phyloP scores from a whole-genome alignment of 2,797 vertebrate species.

The Sus cebifrons region DNA sequence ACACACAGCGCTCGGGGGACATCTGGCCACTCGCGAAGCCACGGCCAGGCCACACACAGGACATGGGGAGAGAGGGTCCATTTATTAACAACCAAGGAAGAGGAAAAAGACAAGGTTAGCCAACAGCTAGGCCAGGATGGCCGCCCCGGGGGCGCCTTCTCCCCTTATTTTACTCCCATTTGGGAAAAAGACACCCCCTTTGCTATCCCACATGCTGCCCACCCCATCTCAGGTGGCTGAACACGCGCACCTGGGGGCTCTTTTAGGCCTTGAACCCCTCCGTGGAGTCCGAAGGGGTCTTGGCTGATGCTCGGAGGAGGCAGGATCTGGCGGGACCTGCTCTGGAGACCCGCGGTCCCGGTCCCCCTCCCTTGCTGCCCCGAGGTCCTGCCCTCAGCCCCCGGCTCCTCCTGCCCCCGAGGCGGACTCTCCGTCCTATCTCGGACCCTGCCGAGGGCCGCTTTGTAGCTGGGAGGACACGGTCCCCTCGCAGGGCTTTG shows the following conservation, averaged over 20 bases:
- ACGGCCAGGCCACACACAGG: rapidly evolving
- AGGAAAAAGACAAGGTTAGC: rapidly evolving
- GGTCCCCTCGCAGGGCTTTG: no score
- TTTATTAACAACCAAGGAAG: rapidly evolving
- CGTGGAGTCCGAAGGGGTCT: rapidly evolving
- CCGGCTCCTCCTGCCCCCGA: no score
- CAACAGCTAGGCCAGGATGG: rapidly evolving
- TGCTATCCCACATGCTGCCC: rapidly evolving
- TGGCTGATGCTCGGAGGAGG: rapidly evolving
- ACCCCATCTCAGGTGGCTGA: no score
- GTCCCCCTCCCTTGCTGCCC: rapidly evolving
- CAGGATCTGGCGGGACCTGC: no score
- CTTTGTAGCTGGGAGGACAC: no score
- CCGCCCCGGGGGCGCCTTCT: rapidly evolving
- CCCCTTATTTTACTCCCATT: rapidly evolving
- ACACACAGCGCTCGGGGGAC: rapidly evolving
- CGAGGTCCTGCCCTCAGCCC: neutral
- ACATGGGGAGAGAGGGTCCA: rapidly evolving
- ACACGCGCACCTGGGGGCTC: rapidly evolving
- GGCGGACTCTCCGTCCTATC: no score
- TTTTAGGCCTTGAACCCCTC: neutral
- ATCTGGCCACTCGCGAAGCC: rapidly evolving
- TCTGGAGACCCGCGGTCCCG: rapidly evolving
- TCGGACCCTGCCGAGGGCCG: no score
- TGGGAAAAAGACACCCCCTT: rapidly evolving